Conservation (phyloP, 2,888 invertebrate species). For the Anoplius nigerrimus region DNA sequence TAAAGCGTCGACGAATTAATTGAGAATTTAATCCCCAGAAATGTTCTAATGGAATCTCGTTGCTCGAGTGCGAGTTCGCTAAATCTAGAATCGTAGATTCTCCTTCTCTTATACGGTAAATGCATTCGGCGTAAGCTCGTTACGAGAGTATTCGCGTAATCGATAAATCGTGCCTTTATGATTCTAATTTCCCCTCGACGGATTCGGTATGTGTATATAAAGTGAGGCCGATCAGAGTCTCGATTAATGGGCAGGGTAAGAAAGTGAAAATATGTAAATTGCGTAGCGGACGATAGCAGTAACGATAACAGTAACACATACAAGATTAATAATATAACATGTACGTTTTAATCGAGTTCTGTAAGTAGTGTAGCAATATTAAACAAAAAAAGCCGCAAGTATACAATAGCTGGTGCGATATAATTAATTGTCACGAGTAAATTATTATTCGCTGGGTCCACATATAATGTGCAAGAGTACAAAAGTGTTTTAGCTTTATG, state of each 20-base stretch:
- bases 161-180: too few species aligned
- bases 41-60: too few species aligned
- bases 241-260: slow-evolving; percentile 58
- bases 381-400: slow-evolving; percentile 23
- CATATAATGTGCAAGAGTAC: slow-evolving; percentile 64
- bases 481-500: slow-evolving; percentile 73
- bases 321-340: slow-evolving; percentile 39
- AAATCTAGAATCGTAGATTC: too few species aligned
- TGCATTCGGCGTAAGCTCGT: too few species aligned
- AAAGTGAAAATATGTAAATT: slow-evolving; percentile 70
- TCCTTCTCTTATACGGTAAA: too few species aligned
- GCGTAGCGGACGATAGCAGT: slow-evolving; percentile 23
- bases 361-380: slow-evolving; percentile 65
- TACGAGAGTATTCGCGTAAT: too few species aligned
- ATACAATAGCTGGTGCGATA: slow-evolving; percentile 35
- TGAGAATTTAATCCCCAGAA: too few species aligned
- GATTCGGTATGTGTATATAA: slow-evolving; percentile 41
- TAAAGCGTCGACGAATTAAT: too few species aligned
- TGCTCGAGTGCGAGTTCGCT: too few species aligned
- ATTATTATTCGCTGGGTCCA: slow-evolving; percentile 69
- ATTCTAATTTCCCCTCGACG: too few species aligned
- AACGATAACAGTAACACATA: too few species aligned
- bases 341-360: slow-evolving; percentile 48
- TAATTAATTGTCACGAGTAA: slow-evolving; percentile 57
- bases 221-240: too few species aligned